Percentiles rank a stretch among this genome's conserved stretches.
These are phyloP conservation scores for Drosophila nikananu DNA, from an alignment of 1,140 invertebrate species.

Conservation along the genomic window DNA sequence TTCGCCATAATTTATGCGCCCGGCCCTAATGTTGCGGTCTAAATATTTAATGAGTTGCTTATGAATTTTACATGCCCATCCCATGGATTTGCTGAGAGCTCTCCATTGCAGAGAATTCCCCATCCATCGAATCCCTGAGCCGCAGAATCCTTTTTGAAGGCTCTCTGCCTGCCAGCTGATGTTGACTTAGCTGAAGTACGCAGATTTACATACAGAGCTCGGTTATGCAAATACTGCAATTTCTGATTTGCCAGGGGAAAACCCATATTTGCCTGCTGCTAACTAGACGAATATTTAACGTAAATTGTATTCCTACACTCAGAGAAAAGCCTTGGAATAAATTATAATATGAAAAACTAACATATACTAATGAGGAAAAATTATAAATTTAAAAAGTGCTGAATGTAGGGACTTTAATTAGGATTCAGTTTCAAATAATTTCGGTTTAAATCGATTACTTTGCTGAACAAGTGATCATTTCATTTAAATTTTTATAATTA, in stretches of 20 bases:
- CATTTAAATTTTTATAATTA: no score
- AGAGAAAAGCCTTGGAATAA: background rate
- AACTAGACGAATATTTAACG: constrained; percentile 5
- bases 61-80: constrained; percentile 41
- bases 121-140: background rate
- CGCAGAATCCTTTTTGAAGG: constrained; percentile 11
- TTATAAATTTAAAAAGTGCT: background rate
- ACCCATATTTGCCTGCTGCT: constrained; percentile 28
- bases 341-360: background rate
- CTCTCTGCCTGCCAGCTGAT: constrained; percentile 3
- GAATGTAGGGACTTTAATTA: background rate
- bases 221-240: constrained; percentile 45
- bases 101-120: constrained; percentile 4
- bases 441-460: no score
- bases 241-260: constrained; percentile 24
- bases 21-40: constrained; percentile 36
- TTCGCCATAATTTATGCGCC: constrained; percentile 49
- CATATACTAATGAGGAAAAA: background rate
- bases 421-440: no score
- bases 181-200: constrained; percentile 26
- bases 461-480: no score
- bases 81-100: constrained; percentile 13
- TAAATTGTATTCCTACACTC: background rate
- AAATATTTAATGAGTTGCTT: constrained; percentile 51
- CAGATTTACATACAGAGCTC: constrained; percentile 19